Evolutionary conservation across 2,113 vertebrate species (phyloP).

Genomic region (Lutjanus erythropterus): DNA sequence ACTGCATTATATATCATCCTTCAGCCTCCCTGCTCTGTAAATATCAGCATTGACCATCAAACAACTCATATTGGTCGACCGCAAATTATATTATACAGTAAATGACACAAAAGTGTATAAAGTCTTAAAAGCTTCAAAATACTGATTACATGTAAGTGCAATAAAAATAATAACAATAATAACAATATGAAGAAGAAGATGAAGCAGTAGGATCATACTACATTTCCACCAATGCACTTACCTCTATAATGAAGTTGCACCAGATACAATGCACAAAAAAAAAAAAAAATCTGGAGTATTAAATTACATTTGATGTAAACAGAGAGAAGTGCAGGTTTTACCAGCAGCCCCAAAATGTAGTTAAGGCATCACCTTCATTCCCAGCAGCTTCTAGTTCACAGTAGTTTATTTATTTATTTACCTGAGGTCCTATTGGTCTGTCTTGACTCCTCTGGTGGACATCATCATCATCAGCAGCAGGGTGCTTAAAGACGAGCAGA

Average conservation of each 20-base stretch:
- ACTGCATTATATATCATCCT: too few species aligned
- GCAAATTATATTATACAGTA: neutral
- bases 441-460: constrained; percentile 48
- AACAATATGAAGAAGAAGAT: too few species aligned
- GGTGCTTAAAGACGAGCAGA: constrained; percentile 42
- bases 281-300: neutral
- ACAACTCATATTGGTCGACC: too few species aligned
- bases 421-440: constrained; percentile 56
- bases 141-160: neutral
- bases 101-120: neutral
- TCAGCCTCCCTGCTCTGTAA: too few species aligned
- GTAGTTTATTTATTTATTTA: constrained; percentile 67
- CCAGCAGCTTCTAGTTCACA: constrained; percentile 18
- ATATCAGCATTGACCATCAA: too few species aligned
- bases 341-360: neutral
- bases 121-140: neutral
- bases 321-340: too few species aligned
- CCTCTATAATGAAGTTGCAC: too few species aligned
- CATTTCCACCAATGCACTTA: too few species aligned
- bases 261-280: neutral
- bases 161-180: neutral
- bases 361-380: neutral
- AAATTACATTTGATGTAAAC: neutral
- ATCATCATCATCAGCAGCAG: constrained; percentile 62
- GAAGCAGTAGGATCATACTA: too few species aligned